phyloP scores from a whole-genome alignment of 2,797 vertebrate genomes.

The Squalus acanthias region DNA sequence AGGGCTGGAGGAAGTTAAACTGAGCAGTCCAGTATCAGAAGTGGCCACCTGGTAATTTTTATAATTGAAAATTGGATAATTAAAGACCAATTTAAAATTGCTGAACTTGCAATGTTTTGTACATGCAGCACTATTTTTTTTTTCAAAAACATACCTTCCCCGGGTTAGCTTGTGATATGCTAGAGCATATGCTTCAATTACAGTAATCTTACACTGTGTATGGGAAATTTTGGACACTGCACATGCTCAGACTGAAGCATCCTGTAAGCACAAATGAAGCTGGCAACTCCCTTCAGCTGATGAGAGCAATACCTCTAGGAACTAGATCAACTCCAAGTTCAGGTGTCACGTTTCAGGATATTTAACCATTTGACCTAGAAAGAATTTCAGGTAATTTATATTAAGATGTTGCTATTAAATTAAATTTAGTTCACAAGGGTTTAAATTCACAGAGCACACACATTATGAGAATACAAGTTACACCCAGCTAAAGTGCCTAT shows the following conservation, averaged over 20 bases:
- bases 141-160: too few species aligned
- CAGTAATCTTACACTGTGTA: too few species aligned
- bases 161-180: too few species aligned
- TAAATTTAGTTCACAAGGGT: background rate
- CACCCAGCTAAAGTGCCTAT: background rate
- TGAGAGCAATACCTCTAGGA: background rate
- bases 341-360: background rate
- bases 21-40: background rate
- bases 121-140: too few species aligned
- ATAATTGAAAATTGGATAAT: background rate
- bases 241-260: background rate
- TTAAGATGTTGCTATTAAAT: background rate
- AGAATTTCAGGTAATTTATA: background rate
- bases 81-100: too few species aligned
- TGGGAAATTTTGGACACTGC: background rate
- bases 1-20: too few species aligned
- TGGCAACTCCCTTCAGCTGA: background rate
- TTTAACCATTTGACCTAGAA: background rate
- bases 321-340: background rate
- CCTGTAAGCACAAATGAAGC: background rate
- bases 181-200: too few species aligned
- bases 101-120: too few species aligned
- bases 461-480: background rate
- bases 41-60: background rate
- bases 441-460: background rate